phyloP scores from a whole-genome alignment of 2,113 vertebrate species.

The Hippocampus guttulatus region DNA sequence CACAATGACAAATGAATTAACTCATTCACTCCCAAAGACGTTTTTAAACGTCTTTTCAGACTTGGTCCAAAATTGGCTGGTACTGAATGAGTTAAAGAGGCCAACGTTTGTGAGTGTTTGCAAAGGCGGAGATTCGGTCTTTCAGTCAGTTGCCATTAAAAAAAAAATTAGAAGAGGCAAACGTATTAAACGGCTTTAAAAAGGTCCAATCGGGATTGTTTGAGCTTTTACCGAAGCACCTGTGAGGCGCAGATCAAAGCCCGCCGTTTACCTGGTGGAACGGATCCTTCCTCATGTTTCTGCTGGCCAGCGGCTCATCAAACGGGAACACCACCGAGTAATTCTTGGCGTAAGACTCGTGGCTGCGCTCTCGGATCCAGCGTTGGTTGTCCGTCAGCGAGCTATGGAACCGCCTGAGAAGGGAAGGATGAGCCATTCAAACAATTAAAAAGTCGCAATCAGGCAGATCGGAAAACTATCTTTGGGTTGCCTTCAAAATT shows the following conservation, averaged over 20 bases:
- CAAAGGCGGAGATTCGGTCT: background rate
- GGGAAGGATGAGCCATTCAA: background rate
- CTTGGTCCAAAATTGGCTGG: no score
- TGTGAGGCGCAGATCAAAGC: background rate
- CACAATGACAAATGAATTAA: background rate
- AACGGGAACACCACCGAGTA: slow-evolving; percentile 91
- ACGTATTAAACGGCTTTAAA: background rate
- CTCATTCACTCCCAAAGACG: background rate
- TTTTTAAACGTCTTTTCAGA: no score
- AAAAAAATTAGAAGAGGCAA: background rate
- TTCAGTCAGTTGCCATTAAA: background rate
- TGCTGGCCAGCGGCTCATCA: slow-evolving; percentile 87
- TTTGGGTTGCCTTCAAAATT: no score
- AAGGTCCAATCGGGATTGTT: background rate
- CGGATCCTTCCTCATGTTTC: slow-evolving; percentile 83
- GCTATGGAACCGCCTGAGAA: slow-evolving; percentile 83
- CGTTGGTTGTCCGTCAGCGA: slow-evolving; percentile 78
- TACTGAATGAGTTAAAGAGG: background rate
- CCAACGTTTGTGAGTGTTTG: no score
- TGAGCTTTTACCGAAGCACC: background rate
- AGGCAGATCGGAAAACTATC: background rate
- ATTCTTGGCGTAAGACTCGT: slow-evolving; percentile 95
- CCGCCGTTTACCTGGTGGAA: slow-evolving; percentile 80
- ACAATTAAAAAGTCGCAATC: slow-evolving; percentile 16
- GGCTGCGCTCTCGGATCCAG: slow-evolving; percentile 93